A percentile compares a stretch with the other conserved stretches of the same genome.
These are phyloP conservation scores for Lamellibrachia satsuma DNA, from an alignment of 2,888 invertebrate species.

Conservation along the genomic window DNA sequence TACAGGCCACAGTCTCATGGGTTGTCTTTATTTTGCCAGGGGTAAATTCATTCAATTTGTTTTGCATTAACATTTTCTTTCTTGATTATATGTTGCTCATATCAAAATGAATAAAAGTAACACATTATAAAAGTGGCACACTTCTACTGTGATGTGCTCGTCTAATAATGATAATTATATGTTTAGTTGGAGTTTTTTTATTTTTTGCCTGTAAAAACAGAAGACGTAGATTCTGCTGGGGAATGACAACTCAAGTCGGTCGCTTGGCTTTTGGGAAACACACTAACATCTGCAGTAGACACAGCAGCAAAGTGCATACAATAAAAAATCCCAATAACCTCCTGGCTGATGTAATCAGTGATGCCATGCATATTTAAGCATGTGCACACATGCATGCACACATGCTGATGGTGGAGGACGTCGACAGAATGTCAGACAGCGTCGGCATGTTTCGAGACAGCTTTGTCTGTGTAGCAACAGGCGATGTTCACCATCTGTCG, in stretches of 20 bases:
- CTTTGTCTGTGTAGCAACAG: neutral
- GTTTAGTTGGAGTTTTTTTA: too few species aligned
- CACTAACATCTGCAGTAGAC: neutral
- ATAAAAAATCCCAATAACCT: neutral
- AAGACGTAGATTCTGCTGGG: neutral
- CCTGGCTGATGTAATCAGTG: neutral
- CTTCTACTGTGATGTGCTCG: too few species aligned
- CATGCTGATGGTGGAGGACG: neutral
- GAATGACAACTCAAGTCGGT: neutral
- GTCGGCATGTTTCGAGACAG: neutral
- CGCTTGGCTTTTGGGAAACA: neutral
- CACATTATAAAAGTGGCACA: too few species aligned
- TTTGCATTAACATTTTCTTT: too few species aligned
- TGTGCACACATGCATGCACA: neutral
- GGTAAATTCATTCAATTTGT: too few species aligned
- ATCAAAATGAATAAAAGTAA: too few species aligned
- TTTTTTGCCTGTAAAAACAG: too few species aligned
- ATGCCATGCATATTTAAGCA: neutral
- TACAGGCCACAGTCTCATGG: too few species aligned
- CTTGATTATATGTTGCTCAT: too few species aligned
- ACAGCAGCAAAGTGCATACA: neutral
- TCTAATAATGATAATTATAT: too few species aligned
- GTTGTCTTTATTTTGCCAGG: too few species aligned
- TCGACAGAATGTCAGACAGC: neutral
- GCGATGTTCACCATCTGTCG: neutral